Evolutionary conservation across 2,888 invertebrate species (phyloP).

Genomic region (Pheosia tremula): DNA sequence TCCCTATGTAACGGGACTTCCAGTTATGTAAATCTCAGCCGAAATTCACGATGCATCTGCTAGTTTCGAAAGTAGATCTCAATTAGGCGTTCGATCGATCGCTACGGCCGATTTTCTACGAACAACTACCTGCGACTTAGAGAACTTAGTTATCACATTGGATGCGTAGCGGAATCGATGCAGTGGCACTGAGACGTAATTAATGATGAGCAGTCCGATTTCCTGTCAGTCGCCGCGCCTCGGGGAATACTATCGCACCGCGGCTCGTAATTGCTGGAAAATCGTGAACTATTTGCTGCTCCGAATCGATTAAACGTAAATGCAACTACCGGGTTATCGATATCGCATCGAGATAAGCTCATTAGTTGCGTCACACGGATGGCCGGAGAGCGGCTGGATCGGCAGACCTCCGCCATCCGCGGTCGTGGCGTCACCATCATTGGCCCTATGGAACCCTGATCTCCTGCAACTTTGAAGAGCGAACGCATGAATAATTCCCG

Average conservation of each 20-base stretch:
- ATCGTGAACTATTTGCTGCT: conserved; percentile 50
- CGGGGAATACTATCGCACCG: conserved; percentile 47
- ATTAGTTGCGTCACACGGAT: conserved; percentile 48
- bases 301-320: conserved; percentile 59
- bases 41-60: conserved; percentile 74
- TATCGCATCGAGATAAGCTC: conserved; percentile 53
- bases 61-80: conserved; percentile 75
- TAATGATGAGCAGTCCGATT: conserved; percentile 52
- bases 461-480: conserved; percentile 77
- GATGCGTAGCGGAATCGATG: conserved; percentile 48
- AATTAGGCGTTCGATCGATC: conserved; percentile 61
- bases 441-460: conserved; percentile 65
- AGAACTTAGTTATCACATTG: conserved; percentile 43
- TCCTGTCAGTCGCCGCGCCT: conserved; percentile 42
- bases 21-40: conserved; percentile 82
- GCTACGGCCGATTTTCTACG: conserved; percentile 41
- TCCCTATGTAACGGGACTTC: conserved; percentile 80
- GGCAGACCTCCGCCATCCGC: conserved; percentile 33
- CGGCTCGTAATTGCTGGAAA: conserved; percentile 29
- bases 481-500: conserved; percentile 83
- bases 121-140: conserved; percentile 33
- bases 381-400: conserved; percentile 24
- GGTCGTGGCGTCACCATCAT: conserved; percentile 45
- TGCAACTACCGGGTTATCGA: conserved; percentile 58
- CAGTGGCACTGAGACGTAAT: conserved; percentile 55